Base-by-base conservation (phyloP, 2,797 vertebrate genomes). In the Alauda arvensis region DNA sequence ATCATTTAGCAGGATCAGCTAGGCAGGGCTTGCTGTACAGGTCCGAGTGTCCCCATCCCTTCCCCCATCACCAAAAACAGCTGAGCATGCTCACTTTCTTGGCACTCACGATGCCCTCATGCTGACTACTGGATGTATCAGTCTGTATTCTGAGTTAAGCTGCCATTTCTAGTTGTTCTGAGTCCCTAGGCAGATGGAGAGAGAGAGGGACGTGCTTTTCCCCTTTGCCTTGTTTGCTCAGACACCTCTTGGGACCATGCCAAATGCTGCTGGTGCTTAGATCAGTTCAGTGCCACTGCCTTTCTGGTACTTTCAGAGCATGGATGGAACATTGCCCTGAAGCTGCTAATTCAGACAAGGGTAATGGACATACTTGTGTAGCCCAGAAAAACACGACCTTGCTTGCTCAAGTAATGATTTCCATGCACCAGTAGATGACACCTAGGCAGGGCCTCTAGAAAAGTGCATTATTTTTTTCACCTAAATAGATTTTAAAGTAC, bases 151-250 rank as follows among this genome's bases (percentile, higher is more conserved):
- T 92, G 72, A 77, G 82, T 65, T 83, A 83, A 86, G 74, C 88
- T 94, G 90, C 92, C 91, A 80, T 94, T 93, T 92, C 84, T 77
- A n/a, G 91, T 89, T 94, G 82, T 91, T 92, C 90, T 87, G 88
- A 94, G 85, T 88, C 90, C 85, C 67, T 93, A 91, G 88, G 88
- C 88, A 90, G 90, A 90, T 92, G 87, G 79, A 88, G 63, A 77
- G 77, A 92, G 82, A 46, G 86, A 89, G 84, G 74, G 85, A 85
- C 65, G 19, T 70, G 87, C 77, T 86, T 68, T 92, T 75, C 66
- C 82, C 79, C 87, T 94, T 91, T 78, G 82, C 91, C 90, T 94
- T 93, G 88, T 94, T 94, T 94, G 87, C 86, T 83, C 74, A 81
- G 82, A 91, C 67, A 74, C 87, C 67, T 86, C 90, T 81, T 90